Percentiles rank a stretch among this genome's conserved stretches.
Conservation (phyloP, 2,113 vertebrate genomes). For the Marcusenius ussheri region DNA sequence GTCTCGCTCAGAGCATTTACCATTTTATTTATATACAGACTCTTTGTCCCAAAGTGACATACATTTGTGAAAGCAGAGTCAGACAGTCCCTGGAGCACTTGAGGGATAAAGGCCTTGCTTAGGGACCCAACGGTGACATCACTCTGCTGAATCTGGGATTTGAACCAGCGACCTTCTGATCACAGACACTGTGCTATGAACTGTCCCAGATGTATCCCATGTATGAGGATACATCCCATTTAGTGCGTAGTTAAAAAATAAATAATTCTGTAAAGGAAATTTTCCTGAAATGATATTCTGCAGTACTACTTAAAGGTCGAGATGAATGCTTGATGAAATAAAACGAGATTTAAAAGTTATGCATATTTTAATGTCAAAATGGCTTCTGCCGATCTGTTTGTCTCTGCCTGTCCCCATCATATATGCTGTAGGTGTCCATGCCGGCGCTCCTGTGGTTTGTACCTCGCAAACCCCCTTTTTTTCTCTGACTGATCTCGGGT, state of each 20-base stretch:
- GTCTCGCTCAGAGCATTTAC: not conserved
- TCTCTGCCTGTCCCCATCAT: constrained; percentile 21
- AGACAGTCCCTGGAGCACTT: not conserved
- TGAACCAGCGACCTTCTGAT: not conserved
- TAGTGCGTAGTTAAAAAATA: not conserved
- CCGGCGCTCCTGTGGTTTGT: not conserved
- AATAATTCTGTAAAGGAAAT: not conserved
- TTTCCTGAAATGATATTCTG: not conserved
- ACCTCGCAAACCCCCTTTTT: not conserved
- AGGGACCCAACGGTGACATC: not conserved
- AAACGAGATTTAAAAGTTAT: not conserved
- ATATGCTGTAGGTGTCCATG: not conserved
- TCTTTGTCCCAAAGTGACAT: not conserved
- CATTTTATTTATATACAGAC: not conserved
- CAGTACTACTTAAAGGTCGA: not conserved
- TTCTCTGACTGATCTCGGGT: not conserved
- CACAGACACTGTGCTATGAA: not conserved
- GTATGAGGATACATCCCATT: not conserved
- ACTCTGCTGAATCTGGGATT: not conserved
- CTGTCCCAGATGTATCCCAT: not conserved
- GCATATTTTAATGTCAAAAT: not conserved
- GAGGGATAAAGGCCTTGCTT: not conserved
- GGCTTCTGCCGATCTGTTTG: not conserved
- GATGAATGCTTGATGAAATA: not conserved
- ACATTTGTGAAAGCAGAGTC: not conserved